Evolutionary conservation across 2,888 invertebrate genomes (phyloP), one percentile per base, ranked within the genome.

Genomic region (Ennomos fuscantarius): DNA sequence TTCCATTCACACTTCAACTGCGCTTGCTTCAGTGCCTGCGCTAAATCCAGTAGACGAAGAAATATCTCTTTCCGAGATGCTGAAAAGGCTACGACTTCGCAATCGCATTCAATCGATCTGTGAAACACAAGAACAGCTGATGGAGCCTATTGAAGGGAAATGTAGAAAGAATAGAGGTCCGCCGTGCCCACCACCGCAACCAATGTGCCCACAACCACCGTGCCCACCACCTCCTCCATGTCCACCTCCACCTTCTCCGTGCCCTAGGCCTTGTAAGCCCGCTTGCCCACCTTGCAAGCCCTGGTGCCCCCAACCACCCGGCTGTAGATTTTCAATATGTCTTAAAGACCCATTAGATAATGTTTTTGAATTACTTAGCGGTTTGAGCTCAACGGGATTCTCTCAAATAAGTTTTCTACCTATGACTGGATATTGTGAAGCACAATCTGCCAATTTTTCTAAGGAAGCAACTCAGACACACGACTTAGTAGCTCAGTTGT

Each of bases 1-100:
- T 36, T 12, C 50, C 42, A 31, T 13, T 12, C 1, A 41, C 35
- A 9, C 48, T 5, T 31, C 55, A 11, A 51, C 53, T 0, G 39
- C 54, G 13, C 57, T 61, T 8, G 60, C 48, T 32, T 52, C 68
- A 8, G 0, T 74, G 15, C 73, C 73, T 2, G 58, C 68, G 2
- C 8, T 69, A 1, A 63, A 24, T 24, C 24, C 24, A 24, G 24
- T 3, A 62, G 12, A 35, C 13, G 24, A 42, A 43, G 55, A 63
- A 12, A 62, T 82, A 1, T 56, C 82, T 0, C 70, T 88, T 1
- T 76, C 83, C 8, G 77, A 84, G 53, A 62, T 89, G 34, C 55
- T 88, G n/a, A 72, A 52, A 13, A 70, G 69, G 42, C 81, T 87
- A 1, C 72, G 84, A 34, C 61, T 73, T 36, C 77, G 76, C 1